These are phyloP conservation scores for Pollenia griseotomentosa DNA, from an alignment of 2,888 invertebrate genomes.

Conservation along the genomic window DNA sequence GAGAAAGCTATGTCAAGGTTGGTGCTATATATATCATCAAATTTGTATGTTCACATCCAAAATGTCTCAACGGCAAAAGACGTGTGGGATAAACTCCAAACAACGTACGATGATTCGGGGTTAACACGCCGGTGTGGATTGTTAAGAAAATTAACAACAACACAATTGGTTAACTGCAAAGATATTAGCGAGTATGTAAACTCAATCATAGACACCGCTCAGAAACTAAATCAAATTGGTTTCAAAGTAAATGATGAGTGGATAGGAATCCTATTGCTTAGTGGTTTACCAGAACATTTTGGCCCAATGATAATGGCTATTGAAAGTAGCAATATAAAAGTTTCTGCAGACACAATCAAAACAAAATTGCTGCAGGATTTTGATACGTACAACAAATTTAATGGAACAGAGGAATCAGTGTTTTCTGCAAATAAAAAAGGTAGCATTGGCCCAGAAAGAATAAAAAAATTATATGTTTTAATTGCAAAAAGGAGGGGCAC, in stretches of 20 bases:
- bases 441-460: not conserved
- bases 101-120: slow-evolving; percentile 54
- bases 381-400: slow-evolving; percentile 43
- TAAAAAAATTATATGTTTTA: slow-evolving; percentile 30
- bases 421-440: slow-evolving; percentile 29
- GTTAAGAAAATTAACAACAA: slow-evolving; percentile 56
- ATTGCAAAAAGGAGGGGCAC: slow-evolving; percentile 40
- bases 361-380: slow-evolving; percentile 55
- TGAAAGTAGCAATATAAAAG: slow-evolving; percentile 41
- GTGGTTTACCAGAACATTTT: slow-evolving; percentile 59
- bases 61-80: slow-evolving; percentile 4
- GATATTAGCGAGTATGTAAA: slow-evolving; percentile 51
- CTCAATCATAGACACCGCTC: slow-evolving; percentile 50
- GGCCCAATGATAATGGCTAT: slow-evolving; percentile 61
- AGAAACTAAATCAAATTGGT: slow-evolving; percentile 62
- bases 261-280: slow-evolving; percentile 4
- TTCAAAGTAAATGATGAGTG: slow-evolving; percentile 60
- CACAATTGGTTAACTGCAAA: slow-evolving; percentile 42
- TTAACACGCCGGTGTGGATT: slow-evolving; percentile 55
- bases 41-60: slow-evolving; percentile 12
- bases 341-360: slow-evolving; percentile 50
- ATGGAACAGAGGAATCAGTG: not conserved
- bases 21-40: slow-evolving; percentile 31
- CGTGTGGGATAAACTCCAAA: slow-evolving; percentile 49
- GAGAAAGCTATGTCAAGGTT: slow-evolving; percentile 33